Base-by-base conservation (phyloP, 2,797 vertebrate species). In the Cyprinodon diabolis region DNA sequence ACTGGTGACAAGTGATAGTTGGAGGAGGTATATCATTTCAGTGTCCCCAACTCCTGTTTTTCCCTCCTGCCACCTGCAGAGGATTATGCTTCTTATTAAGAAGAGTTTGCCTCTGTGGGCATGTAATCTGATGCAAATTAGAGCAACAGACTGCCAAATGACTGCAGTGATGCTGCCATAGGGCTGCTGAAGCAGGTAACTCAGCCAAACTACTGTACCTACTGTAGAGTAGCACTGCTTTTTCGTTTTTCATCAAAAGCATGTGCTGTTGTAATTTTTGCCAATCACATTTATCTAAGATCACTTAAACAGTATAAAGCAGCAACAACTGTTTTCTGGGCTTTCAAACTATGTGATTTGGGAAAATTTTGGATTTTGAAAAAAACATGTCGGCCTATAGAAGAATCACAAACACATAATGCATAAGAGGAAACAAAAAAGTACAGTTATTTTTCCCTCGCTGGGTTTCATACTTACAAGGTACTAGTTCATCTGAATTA, bases 61-160 rank as follows among this genome's bases (percentile, higher is more conserved):
- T 81, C 67, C 76, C 76, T 57, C 13, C 71, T 43, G 78, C 84
- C 90, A 90, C 91, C 88, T 93, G 91, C 89, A 80, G 82, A 86
- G 90, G 86, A 89, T 87, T 85, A 88, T 85, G 79, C 80, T 84
- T 74, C 83, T 86, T 84, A 91, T 90, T 92, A 89, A 85, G 83
- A 79, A 80, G 85, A 86, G 86, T 88, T 82, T 89, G 75, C 80
- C 84, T 89, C 88, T 76, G 70, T 84, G 82, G 82, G 80, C 82
- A 85, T 87, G 89, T 86, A 90, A 92, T 91, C 87, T 85, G 83
- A 91, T 91, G 82, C 87, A 91, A 86, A 90, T 91, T 86, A 86
- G 82, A 83, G 78, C 71, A 78, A 77, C 84, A 83, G 75, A 82
- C 77, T 87, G 89, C 82, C 90, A 92, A 89, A 86, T 85, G 72